These are phyloP conservation scores for Spodoptera picta DNA, from an alignment of 2,888 invertebrate species.

Conservation along the genomic window DNA sequence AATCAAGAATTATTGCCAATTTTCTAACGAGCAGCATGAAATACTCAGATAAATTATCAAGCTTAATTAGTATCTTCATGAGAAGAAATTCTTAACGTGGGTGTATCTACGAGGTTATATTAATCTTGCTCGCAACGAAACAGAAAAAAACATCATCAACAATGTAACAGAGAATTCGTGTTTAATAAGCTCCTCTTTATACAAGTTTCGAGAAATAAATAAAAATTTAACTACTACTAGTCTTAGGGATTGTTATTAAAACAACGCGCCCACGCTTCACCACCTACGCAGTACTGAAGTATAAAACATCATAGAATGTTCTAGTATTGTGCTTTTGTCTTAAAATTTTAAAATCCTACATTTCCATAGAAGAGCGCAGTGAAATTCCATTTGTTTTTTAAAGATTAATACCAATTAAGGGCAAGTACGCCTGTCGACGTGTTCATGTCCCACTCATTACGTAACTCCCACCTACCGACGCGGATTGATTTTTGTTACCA, in stretches of 20 bases:
- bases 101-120: slow-evolving; percentile 13
- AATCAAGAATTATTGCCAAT: slow-evolving; percentile 18
- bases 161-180: slow-evolving; percentile 16
- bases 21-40: not conserved
- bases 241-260: slow-evolving; percentile 12
- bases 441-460: slow-evolving; percentile 79
- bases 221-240: slow-evolving; percentile 11
- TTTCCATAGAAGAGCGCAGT: slow-evolving; percentile 5
- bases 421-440: slow-evolving; percentile 70
- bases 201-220: slow-evolving; percentile 23
- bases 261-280: slow-evolving; percentile 37
- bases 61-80: slow-evolving; percentile 23
- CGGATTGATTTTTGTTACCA: slow-evolving; percentile 86
- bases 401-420: slow-evolving; percentile 74
- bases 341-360: slow-evolving; percentile 1
- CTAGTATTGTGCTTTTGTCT: not conserved
- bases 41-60: slow-evolving; percentile 20
- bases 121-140: slow-evolving; percentile 12
- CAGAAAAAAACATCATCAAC: slow-evolving; percentile 16
- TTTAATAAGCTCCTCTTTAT: slow-evolving; percentile 27
- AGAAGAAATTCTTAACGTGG: slow-evolving; percentile 25
- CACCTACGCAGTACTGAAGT: slow-evolving; percentile 33
- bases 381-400: slow-evolving; percentile 43
- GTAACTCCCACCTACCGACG: slow-evolving; percentile 83
- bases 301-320: slow-evolving; percentile 2